Conservation (phyloP, 2,888 invertebrate species). For the Villa cingulata region DNA sequence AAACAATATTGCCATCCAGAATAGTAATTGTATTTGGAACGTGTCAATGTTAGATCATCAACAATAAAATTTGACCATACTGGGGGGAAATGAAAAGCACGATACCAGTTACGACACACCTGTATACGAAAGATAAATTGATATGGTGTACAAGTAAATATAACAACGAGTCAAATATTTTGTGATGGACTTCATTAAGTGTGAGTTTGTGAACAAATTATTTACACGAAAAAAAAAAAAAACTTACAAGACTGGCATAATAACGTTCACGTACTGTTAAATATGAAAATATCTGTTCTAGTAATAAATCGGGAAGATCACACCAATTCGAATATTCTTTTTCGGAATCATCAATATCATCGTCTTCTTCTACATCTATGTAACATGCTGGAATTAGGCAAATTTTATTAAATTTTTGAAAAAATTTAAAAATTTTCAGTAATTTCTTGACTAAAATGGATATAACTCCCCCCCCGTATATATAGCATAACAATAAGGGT, state of each 20-base stretch:
- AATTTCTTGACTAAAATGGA: too few species aligned
- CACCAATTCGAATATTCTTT: conserved; percentile 46
- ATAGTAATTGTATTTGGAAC: conserved; percentile 64
- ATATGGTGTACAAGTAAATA: too few species aligned
- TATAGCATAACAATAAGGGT: too few species aligned
- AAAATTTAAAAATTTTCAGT: too few species aligned
- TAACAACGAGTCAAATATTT: too few species aligned
- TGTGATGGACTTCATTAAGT: too few species aligned
- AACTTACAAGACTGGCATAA: conserved; percentile 55
- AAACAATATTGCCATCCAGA: conserved; percentile 67
- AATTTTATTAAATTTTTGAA: too few species aligned
- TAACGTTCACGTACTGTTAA: conserved; percentile 55
- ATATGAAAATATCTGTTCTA: conserved; percentile 58
- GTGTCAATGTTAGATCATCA: conserved; percentile 57
- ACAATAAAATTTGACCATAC: conserved; percentile 65
- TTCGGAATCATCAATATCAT: conserved; percentile 27
- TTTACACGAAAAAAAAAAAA: not conserved
- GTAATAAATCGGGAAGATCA: conserved; percentile 52
- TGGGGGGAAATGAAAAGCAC: conserved; percentile 54
- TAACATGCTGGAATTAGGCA: conserved; percentile 35
- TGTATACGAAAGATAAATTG: conserved; percentile 12
- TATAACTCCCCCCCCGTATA: too few species aligned
- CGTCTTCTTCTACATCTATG: conserved; percentile 37
- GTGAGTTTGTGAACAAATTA: too few species aligned
- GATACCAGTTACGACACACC: conserved; percentile 44